Percentiles rank a stretch among this genome's conserved stretches.
phyloP scores from a whole-genome alignment of 1,140 invertebrate species.

The Aphidius ervi region DNA sequence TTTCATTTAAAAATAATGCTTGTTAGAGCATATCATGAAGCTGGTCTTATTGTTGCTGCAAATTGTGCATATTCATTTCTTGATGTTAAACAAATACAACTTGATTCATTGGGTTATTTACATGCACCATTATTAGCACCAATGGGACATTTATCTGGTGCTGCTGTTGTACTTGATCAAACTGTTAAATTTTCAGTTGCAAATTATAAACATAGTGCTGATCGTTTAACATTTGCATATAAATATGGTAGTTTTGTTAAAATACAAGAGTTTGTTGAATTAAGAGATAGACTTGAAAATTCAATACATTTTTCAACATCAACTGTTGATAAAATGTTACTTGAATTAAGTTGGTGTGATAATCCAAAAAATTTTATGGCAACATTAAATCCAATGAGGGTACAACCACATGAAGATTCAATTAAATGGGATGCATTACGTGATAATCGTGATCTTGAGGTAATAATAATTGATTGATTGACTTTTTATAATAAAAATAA shows the following conservation, averaged over 20 bases:
- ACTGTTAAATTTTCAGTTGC: constrained; percentile 82
- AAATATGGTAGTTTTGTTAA: constrained; percentile 92
- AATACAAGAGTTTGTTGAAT: constrained; percentile 85
- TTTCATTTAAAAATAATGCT: constrained; percentile 62
- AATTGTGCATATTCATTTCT: constrained; percentile 52
- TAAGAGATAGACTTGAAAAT: constrained; percentile 73
- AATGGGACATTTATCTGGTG: constrained; percentile 64
- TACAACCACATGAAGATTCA: constrained; percentile 57
- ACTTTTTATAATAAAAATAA: too few relatives aligned
- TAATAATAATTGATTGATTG: too few relatives aligned
- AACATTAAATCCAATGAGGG: constrained; percentile 51
- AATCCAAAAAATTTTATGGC: constrained; percentile 36
- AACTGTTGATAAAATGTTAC: constrained; percentile 73
- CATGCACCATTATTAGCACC: constrained; percentile 70
- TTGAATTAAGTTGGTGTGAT: constrained; percentile 65
- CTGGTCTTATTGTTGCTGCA: constrained; percentile 46
- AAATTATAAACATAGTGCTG: constrained; percentile 85
- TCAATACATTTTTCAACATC: constrained; percentile 77
- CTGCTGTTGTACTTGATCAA: constrained; percentile 61
- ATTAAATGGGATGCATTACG: constrained; percentile 52
- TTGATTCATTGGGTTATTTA: constrained; percentile 86
- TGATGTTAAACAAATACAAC: constrained; percentile 91
- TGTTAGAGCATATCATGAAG: constrained; percentile 57
- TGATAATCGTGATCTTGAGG: constrained; percentile 60
- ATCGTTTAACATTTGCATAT: constrained; percentile 87